Base-by-base conservation (phyloP, 2,888 invertebrate species). In the Ectobius pallidus region DNA sequence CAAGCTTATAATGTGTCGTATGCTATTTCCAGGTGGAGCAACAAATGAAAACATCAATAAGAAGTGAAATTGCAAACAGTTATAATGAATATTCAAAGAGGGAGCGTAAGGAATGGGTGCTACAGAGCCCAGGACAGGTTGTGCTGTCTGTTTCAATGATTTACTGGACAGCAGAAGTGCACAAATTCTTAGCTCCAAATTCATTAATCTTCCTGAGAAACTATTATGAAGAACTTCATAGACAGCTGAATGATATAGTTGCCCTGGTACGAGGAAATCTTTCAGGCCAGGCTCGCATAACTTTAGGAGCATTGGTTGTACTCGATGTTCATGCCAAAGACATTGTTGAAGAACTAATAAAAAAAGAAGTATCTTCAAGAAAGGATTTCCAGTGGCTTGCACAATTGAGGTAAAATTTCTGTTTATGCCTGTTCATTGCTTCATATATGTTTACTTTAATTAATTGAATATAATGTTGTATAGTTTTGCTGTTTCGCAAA, bases 301-400 rank as follows among this genome's bases (percentile, higher is more conserved):
- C 94, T 1, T 86, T 95, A 1, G 92, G 92, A 79, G 93, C 94
- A 11, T 85, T 95, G 32, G 93, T 95, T 65, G 92, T 93, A 44
- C 91, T 94, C 75, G 94, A 95, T 80, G 94, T 95, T 0, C 95
- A 95, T 78, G 92, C 93, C 2, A 90, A 92, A 82, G 94, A 95
- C 82, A 92, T 94, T 0, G 91, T 93, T 14, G 85, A 87, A 78
- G 89, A 91, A 9, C 83, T 92, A 52, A 80, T 88, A 2, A 85
- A 86, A 27, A 88, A 90, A 79, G 85, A 87, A 74, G 90, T 94
- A 0, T 83, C 84, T n/a, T 86, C 87, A 77, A 91, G 91, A 74
- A 89, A 87, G 58, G 94, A 95, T 83, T 95, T 95, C 81, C 90
- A 92, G 80, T 95, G 95, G 95, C 82, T 94, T 77, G 88, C 94